These are phyloP conservation scores for Lathamus discolor DNA, from an alignment of 2,113 vertebrate genomes.

Conservation along the genomic window DNA sequence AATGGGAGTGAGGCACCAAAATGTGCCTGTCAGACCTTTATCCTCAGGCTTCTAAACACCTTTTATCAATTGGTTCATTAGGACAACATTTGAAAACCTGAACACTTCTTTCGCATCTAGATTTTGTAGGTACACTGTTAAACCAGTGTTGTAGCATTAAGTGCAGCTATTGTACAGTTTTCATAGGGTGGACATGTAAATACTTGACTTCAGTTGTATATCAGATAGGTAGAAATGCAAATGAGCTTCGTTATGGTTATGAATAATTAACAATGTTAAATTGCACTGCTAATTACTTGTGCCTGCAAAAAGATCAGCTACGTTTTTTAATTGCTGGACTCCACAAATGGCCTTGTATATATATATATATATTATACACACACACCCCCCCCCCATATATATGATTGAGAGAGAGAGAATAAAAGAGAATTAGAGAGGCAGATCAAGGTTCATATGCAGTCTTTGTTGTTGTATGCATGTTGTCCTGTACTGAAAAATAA, in stretches of 20 bases:
- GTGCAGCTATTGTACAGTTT: not conserved
- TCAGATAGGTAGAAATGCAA: slow-evolving; percentile 4
- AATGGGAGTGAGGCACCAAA: not conserved
- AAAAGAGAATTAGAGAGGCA: not conserved
- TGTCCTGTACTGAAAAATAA: not conserved
- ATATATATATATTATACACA: not conserved
- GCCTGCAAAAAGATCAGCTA: not conserved
- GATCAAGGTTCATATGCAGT: not conserved
- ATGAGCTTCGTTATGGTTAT: not conserved
- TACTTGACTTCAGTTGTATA: not conserved
- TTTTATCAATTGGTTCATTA: not conserved
- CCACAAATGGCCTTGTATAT: not conserved
- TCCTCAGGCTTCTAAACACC: not conserved
- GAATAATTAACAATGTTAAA: not conserved
- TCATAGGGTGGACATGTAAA: not conserved
- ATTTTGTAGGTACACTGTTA: not conserved
- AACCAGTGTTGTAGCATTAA: not conserved
- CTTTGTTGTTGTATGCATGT: not conserved
- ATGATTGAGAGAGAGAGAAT: not conserved
- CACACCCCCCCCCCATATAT: too few species aligned
- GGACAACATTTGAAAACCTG: not conserved
- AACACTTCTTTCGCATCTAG: not conserved
- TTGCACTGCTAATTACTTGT: slow-evolving; percentile 1
- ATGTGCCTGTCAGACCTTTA: not conserved
- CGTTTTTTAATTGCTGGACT: not conserved